Conservation (phyloP, 2,888 invertebrate species). For the Alentia gelatinosa region DNA sequence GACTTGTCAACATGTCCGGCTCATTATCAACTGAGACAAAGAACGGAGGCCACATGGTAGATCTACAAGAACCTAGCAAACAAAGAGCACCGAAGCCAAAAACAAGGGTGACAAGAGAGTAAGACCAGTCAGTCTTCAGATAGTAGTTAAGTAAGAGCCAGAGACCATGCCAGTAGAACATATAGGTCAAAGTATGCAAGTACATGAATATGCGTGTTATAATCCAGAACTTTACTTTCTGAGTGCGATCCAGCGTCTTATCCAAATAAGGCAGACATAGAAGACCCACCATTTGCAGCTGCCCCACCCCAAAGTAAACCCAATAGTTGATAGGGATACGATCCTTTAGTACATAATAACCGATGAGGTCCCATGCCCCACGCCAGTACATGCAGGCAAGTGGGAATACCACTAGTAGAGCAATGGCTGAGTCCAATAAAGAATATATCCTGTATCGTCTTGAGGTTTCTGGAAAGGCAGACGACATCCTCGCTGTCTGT, state of each 20-base stretch:
- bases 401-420: slow-evolving; percentile 22
- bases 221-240: not conserved
- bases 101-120: not conserved
- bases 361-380: slow-evolving; percentile 34
- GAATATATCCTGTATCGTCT: not conserved
- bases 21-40: slow-evolving; percentile 4
- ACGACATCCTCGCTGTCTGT: not conserved
- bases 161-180: slow-evolving; percentile 41
- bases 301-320: not conserved
- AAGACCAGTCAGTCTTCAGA: not conserved
- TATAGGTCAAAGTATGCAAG: slow-evolving; percentile 23
- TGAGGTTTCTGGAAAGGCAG: not conserved
- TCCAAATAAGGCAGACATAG: not conserved
- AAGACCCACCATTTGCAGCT: not conserved
- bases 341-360: not conserved
- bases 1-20: not conserved
- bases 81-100: not conserved
- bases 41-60: slow-evolving; percentile 53
- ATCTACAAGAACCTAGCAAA: slow-evolving; percentile 13
- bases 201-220: slow-evolving; percentile 19
- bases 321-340: not conserved
- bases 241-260: not conserved
- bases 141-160: slow-evolving; percentile 27
- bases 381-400: slow-evolving; percentile 7
- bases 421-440: not conserved